These are phyloP conservation scores for Pempheris klunzingeri DNA, from an alignment of 2,797 vertebrate species.

Conservation along the genomic window DNA sequence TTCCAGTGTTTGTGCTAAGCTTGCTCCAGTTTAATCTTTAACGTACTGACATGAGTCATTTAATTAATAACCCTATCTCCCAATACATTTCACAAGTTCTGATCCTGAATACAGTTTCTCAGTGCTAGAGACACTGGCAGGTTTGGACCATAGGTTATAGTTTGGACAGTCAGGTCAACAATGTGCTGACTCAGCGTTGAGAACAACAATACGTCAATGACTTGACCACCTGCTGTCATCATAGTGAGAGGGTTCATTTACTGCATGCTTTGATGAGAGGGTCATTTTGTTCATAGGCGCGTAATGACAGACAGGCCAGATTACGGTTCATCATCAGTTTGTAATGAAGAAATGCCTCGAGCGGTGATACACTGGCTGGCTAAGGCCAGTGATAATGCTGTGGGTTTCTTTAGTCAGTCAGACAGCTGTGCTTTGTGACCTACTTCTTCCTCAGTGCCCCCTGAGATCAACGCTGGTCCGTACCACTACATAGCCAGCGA, in stretches of 20 bases:
- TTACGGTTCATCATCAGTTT: slow-evolving; percentile 76
- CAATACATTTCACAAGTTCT: background rate
- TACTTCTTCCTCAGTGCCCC: slow-evolving; percentile 86
- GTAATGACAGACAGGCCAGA: slow-evolving; percentile 75
- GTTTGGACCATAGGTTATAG: background rate
- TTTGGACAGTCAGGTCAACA: slow-evolving; percentile 37
- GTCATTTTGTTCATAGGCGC: slow-evolving; percentile 50
- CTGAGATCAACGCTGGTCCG: slow-evolving; percentile 88
- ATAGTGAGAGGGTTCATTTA: slow-evolving; percentile 62
- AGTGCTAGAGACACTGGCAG: slow-evolving; percentile 5
- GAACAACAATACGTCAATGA: slow-evolving; percentile 45
- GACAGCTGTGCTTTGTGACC: slow-evolving; percentile 78
- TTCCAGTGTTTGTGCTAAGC: background rate
- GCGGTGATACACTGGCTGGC: slow-evolving; percentile 37
- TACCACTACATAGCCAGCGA: slow-evolving; percentile 88
- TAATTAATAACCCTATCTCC: background rate
- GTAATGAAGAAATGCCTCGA: slow-evolving; percentile 80
- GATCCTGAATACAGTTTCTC: background rate
- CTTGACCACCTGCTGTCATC: slow-evolving; percentile 71
- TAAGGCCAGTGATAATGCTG: slow-evolving; percentile 58
- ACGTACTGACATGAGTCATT: background rate
- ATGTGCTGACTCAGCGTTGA: slow-evolving; percentile 59
- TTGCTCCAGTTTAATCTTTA: slow-evolving; percentile 5
- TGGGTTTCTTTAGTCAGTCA: slow-evolving; percentile 50
- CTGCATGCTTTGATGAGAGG: slow-evolving; percentile 69